phyloP scores from a whole-genome alignment of 2,888 invertebrate species.

The Dione vanillae region DNA sequence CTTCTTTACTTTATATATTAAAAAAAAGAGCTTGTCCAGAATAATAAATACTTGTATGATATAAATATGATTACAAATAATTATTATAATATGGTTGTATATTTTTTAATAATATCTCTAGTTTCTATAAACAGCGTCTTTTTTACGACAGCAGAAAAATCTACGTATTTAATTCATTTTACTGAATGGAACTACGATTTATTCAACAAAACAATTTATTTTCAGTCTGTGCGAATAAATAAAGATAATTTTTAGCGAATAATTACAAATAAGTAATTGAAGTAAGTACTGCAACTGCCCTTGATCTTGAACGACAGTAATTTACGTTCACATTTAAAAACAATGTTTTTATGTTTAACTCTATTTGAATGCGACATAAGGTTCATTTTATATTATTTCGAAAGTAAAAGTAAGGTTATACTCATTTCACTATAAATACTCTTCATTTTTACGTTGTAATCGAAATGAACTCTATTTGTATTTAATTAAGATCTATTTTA shows the following conservation, averaged over 20 bases:
- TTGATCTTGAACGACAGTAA: conserved; percentile 56
- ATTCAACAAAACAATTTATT: conserved; percentile 16
- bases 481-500: background rate
- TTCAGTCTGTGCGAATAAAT: conserved; percentile 23
- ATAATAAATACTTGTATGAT: too few relatives aligned
- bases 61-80: background rate
- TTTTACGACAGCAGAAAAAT: background rate
- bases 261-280: conserved; percentile 41
- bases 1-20: too few relatives aligned
- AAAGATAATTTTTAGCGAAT: conserved; percentile 39
- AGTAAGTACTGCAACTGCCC: conserved; percentile 47
- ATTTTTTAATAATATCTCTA: background rate
- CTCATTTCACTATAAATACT: conserved; percentile 46
- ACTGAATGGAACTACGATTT: conserved; percentile 8
- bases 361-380: accelerated
- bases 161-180: background rate
- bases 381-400: conserved; percentile 13
- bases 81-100: background rate
- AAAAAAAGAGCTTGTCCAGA: background rate
- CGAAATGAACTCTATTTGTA: background rate
- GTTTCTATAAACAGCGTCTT: background rate
- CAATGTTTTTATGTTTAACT: conserved; percentile 12
- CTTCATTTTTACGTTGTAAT: background rate
- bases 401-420: conserved; percentile 39
- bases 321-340: conserved; percentile 44